These are phyloP conservation scores for Argya squamiceps DNA, from an alignment of 2,797 vertebrate species.

Conservation along the genomic window DNA sequence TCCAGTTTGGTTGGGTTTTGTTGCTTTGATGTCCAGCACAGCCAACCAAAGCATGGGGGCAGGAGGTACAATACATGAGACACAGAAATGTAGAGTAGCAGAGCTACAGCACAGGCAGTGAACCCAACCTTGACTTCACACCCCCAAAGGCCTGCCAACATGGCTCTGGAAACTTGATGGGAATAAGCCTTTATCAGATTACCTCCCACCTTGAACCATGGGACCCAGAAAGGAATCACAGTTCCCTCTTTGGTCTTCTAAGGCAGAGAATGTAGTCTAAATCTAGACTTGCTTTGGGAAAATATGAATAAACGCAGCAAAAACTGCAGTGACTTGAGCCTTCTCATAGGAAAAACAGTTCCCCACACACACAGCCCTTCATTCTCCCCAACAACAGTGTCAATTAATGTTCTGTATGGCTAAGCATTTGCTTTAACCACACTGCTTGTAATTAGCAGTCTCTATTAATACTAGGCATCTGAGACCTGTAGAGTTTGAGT, in stretches of 20 bases:
- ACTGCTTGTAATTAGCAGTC: conserved; percentile 50
- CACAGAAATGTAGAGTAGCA: not conserved
- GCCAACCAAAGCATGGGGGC: not conserved
- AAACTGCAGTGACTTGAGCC: not conserved
- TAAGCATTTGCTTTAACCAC: conserved; percentile 38
- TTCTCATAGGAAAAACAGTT: conserved; percentile 3
- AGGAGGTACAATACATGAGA: not conserved
- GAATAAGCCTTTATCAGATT: not conserved
- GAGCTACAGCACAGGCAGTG: not conserved
- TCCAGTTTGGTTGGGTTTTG: not conserved
- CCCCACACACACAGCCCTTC: not conserved
- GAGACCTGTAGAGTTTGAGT: conserved; percentile 30
- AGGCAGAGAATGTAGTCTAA: not conserved
- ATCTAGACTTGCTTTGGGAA: conserved; percentile 11
- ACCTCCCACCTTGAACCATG: conserved; percentile 36
- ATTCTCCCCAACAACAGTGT: not conserved
- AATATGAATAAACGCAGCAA: not conserved
- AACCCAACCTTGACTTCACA: not conserved
- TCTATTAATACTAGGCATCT: conserved; percentile 56
- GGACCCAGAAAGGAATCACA: conserved; percentile 35
- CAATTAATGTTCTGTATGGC: conserved; percentile 18
- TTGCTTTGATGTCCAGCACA: not conserved
- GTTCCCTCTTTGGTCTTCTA: not conserved
- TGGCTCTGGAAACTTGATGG: not conserved
- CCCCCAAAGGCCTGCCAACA: not conserved